Base-by-base conservation (phyloP, 2,888 invertebrate genomes). In the Macrostomum cliftonense region DNA sequence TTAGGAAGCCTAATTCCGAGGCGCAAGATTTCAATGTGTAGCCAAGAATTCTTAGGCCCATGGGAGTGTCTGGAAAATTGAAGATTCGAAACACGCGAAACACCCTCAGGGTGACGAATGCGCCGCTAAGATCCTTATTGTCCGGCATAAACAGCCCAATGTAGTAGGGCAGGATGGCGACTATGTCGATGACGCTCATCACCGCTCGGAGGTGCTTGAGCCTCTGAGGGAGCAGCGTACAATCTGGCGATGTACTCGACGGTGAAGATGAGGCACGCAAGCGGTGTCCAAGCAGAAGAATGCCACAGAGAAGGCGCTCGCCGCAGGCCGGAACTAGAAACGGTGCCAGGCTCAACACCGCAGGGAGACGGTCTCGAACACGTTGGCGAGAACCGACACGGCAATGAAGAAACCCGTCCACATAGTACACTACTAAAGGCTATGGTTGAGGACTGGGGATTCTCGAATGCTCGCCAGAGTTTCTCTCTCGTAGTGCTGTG, bases 391-490 rank as follows among this genome's bases (percentile, higher is more conserved):
- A 63, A 97, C 97, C 55, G 91, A 93, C 44, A 99, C 89, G 17
- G 97, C 95, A 63, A 97, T 97, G 75, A 97, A 97, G 75, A 95
- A 97, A 47, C 97, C 97, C 44, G 97, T 97, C n/a, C 53, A 97
- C 97, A 74, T 97, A 97, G 74, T 97, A 97, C 73, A 99, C 97
- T 53, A 99, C 97, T 61, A 97, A 76, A n/a, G n/a, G 97, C 97
- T 9, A 91, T 84, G 39, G 97, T 97, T 52, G 91, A 89, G 52
- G 88, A 89, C 74, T 97, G 95, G 28, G 70, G 97, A 75, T 97
- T 97, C 73, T 99, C 95, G 71, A 99, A 99, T 45, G 97, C 95
- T 61, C 93, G 77, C 97, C 97, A 97, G 91, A 99, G 91, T 72
- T 85, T 84, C 69, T 93, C 43, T 9, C 28, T 36, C 1, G 49